phyloP scores from a whole-genome alignment of 30 jellyfish, hydroid and myxozoan genomes.

The Pseudorhiza aurosa region DNA sequence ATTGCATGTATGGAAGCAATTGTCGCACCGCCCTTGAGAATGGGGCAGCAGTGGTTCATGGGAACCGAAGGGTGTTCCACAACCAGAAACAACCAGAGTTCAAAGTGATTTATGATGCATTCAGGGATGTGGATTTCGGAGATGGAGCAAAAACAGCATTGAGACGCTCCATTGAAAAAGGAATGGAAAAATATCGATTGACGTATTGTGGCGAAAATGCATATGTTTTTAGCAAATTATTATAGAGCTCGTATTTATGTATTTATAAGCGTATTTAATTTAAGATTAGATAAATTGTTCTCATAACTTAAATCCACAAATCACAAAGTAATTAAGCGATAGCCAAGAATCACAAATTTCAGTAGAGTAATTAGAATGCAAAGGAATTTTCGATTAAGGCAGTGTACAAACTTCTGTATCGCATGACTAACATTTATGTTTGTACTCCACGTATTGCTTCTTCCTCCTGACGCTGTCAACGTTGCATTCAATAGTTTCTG shows the following conservation, averaged over 20 bases:
- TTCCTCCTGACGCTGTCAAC: too few species aligned
- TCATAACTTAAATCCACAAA: too few species aligned
- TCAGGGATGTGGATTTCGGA: conserved; percentile 26
- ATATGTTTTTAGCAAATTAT: conserved; percentile 23
- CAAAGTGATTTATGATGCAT: conserved; percentile 69
- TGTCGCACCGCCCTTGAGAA: conserved; percentile 65
- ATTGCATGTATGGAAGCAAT: conserved; percentile 85
- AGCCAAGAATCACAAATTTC: too few species aligned
- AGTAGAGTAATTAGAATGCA: too few species aligned
- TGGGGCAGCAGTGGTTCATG: conserved; percentile 89
- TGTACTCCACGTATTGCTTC: too few species aligned
- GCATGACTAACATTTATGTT: too few species aligned
- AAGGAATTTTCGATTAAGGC: too few species aligned
- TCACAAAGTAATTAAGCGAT: too few species aligned
- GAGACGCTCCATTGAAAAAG: conserved; percentile 26
- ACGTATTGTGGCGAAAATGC: conserved; percentile 78
- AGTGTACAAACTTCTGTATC: too few species aligned
- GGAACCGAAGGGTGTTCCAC: conserved; percentile 79
- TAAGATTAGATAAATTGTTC: background rate
- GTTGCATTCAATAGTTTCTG: too few species aligned
- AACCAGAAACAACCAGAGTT: conserved; percentile 84
- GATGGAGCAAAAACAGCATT: conserved; percentile 5
- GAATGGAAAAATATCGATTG: conserved; percentile 19
- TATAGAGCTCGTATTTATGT: background rate
- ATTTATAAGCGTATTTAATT: background rate